Evolutionary conservation across 1,140 invertebrate genomes (phyloP), one percentile per base, ranked within the genome.

Genomic region (Drosophila ambigua): DNA sequence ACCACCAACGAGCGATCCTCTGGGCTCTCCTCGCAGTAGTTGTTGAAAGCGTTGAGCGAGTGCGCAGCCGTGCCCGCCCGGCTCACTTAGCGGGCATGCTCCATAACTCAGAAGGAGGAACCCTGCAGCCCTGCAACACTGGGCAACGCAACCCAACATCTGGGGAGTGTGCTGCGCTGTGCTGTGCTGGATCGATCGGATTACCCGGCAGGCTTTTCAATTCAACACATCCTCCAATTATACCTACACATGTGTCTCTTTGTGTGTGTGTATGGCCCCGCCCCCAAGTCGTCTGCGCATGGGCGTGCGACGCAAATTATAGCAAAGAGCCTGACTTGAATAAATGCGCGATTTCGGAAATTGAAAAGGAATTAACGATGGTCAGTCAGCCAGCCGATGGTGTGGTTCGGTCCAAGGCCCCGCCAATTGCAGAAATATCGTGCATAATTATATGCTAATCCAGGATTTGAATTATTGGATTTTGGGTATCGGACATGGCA

Each of bases 171-270:
- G 11, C 20, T 20, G 20, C 2, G 20, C 20, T 2, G 20, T 20
- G 20, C 20, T 20, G 20, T 28, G 65, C 57, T 55, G 45, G 41
- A 55, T 76, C 75, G 83, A 88, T 88, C 83, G 83, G 83, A 88
- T 88, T 88, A 88, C 83, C 83, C 83, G 79, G 65, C 67, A 88
- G 83, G 83, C 83, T 88, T 88, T 88, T 88, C 76, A 88, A 88
- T 88, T 88, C 83, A 88, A 88, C 83, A 88, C 83, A 88, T 88
- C 83, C 83, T 88, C 72, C 49, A 82, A 87, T 82, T 85, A 87
- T 74, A 82, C 35, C 11, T 5, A 39, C 11, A 13, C 26, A 28
- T 6, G 26, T 5, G 11, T 39, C 35, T 39, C n/a, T 28, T 8
- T 26, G 23, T 51, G 35, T 51, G 28, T 58, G 43, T 13, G 53